Percentiles rank a stretch among this genome's conserved stretches.
Conservation (phyloP, 2,113 vertebrate genomes). For the Oreochromis spilurus region DNA sequence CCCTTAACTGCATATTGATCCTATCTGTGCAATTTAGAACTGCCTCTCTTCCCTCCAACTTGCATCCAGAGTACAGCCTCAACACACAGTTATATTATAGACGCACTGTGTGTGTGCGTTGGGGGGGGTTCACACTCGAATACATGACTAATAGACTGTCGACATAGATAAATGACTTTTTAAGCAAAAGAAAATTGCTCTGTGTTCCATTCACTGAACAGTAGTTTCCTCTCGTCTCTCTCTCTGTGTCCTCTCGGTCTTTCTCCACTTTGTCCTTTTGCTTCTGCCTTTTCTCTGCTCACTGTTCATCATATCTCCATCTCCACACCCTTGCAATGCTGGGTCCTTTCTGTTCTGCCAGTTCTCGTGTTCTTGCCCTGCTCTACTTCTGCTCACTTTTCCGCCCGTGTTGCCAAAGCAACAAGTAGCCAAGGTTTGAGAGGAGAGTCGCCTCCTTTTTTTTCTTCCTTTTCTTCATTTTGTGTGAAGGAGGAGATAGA, state of each 20-base stretch:
- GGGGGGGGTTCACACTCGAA: constrained; percentile 55
- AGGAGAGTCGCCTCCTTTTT: not conserved
- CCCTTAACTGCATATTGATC: constrained; percentile 73
- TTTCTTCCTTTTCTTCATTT: not conserved
- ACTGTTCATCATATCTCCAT: constrained; percentile 17
- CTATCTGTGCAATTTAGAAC: constrained; percentile 67
- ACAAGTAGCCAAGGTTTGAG: constrained; percentile 51
- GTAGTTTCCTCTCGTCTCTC: constrained; percentile 54
- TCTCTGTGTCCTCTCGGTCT: constrained; percentile 19
- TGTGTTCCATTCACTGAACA: constrained; percentile 63
- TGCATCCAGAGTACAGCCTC: constrained; percentile 32
- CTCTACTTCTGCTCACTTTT: constrained; percentile 3
- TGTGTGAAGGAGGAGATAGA: constrained; percentile 30
- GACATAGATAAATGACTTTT: constrained; percentile 75
- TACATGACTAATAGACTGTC: constrained; percentile 75
- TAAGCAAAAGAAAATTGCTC: constrained; percentile 75
- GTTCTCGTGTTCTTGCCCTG: not conserved
- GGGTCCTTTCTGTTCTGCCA: constrained; percentile 2
- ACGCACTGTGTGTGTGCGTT: not conserved
- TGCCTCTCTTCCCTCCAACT: constrained; percentile 44
- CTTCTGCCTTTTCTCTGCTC: not conserved
- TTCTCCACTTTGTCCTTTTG: constrained; percentile 3
- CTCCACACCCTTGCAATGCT: constrained; percentile 4
- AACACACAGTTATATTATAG: constrained; percentile 19
- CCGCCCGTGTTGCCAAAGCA: constrained; percentile 51